Conservation (phyloP, 2,888 invertebrate species). For the Papilio protenor region DNA sequence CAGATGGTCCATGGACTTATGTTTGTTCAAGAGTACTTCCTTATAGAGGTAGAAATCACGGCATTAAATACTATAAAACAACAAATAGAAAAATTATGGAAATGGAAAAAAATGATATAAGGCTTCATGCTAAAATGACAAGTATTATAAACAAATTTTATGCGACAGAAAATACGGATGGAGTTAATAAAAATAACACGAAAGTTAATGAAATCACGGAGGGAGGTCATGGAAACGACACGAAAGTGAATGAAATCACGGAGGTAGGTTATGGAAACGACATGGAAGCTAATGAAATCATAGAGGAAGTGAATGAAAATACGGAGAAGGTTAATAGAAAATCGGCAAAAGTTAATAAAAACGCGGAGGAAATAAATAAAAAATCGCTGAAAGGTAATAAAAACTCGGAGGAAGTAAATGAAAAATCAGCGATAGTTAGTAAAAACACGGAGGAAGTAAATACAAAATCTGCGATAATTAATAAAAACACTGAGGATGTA, state of each 20-base stretch:
- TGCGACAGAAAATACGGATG: slow-evolving; percentile 16
- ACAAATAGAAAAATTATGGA: slow-evolving; percentile 66
- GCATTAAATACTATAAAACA: slow-evolving; percentile 59
- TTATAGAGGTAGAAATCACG: slow-evolving; percentile 64
- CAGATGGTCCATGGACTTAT: not conserved
- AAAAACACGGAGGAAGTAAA: too few relatives aligned
- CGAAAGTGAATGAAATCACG: not conserved
- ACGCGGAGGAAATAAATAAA: too few relatives aligned
- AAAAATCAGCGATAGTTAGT: too few relatives aligned
- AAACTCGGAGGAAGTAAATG: too few relatives aligned
- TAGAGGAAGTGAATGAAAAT: not conserved
- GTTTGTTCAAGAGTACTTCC: slow-evolving; percentile 61
- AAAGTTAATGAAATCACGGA: not conserved
- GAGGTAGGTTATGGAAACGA: not conserved
- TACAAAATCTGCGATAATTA: too few relatives aligned
- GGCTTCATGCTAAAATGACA: slow-evolving; percentile 61
- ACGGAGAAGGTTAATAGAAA: not conserved
- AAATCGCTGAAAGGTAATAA: too few relatives aligned
- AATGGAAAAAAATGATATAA: slow-evolving; percentile 70
- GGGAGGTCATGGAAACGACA: not conserved
- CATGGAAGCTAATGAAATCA: not conserved
- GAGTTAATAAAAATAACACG: not conserved
- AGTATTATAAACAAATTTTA: slow-evolving; percentile 40
- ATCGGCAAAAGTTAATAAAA: too few relatives aligned
- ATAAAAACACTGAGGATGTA: too few relatives aligned